phyloP scores from a whole-genome alignment of 2,797 vertebrate genomes.

The Ceryle rudis region DNA sequence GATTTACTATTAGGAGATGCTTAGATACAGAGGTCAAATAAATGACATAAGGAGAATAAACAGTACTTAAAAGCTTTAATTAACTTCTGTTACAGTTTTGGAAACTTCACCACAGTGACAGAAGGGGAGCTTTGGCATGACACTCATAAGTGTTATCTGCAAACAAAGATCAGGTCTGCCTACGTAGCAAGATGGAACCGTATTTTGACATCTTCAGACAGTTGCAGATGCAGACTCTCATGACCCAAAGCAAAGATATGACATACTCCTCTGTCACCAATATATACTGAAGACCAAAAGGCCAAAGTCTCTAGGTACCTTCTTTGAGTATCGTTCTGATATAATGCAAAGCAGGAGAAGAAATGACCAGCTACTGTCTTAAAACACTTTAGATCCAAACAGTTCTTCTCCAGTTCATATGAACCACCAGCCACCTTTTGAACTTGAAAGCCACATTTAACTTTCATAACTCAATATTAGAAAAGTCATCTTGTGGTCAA shows the following conservation, averaged over 20 bases:
- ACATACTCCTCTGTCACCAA: background rate
- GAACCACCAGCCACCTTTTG: constrained; percentile 4
- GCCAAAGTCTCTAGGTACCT: background rate
- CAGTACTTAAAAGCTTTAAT: background rate
- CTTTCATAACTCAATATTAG: background rate
- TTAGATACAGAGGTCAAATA: background rate
- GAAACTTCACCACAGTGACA: background rate
- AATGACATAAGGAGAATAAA: background rate
- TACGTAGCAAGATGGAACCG: background rate
- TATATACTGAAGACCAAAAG: background rate
- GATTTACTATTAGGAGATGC: background rate
- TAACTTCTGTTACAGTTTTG: background rate
- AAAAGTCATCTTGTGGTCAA: background rate
- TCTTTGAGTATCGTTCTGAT: background rate
- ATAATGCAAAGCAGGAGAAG: background rate
- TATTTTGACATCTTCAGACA: background rate
- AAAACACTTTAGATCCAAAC: background rate
- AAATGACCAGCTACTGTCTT: background rate
- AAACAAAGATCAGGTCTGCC: background rate
- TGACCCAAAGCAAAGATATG: background rate
- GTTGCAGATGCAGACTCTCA: background rate
- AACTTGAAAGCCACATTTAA: constrained; percentile 36
- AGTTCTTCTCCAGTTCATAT: background rate
- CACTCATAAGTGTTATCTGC: background rate
- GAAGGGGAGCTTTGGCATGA: background rate